Percentiles rank a stretch among this genome's conserved stretches.
phyloP scores from a whole-genome alignment of 2,888 invertebrate genomes.

The Noctua janthe region DNA sequence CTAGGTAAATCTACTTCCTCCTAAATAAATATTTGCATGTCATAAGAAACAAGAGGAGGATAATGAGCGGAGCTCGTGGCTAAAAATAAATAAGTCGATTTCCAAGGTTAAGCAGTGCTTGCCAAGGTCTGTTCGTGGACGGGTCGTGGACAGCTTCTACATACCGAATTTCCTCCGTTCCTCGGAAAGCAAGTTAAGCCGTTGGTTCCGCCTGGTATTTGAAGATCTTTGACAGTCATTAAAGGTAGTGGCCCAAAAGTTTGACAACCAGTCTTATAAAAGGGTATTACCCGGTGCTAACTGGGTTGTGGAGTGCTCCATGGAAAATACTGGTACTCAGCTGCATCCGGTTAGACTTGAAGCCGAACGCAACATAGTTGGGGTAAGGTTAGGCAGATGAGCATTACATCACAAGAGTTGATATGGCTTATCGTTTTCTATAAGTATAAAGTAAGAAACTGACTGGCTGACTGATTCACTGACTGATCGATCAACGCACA shows the following conservation, averaged over 20 bases:
- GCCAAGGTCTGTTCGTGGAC: background rate
- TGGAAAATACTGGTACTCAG: background rate
- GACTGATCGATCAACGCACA: too few species aligned
- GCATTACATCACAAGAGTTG: too few species aligned
- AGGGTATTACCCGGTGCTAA: background rate
- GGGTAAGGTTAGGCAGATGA: background rate
- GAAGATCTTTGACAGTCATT: background rate
- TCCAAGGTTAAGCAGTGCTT: background rate
- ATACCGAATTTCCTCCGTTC: background rate
- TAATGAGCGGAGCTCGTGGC: background rate
- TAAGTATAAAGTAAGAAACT: too few species aligned
- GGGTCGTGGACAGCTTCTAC: background rate
- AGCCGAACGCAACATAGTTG: background rate
- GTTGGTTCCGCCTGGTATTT: background rate
- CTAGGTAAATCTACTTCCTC: background rate
- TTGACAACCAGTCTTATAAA: background rate
- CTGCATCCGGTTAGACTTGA: background rate
- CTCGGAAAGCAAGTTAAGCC: background rate
- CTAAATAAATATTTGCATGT: slow-evolving; percentile 12
- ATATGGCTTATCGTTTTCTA: too few species aligned
- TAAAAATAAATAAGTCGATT: background rate
- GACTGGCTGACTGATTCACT: too few species aligned
- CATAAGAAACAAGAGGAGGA: background rate
- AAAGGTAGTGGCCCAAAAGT: background rate
- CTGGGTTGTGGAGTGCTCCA: background rate